phyloP scores from a whole-genome alignment of 2,888 invertebrate genomes.

The Drosophila subquinaria region DNA sequence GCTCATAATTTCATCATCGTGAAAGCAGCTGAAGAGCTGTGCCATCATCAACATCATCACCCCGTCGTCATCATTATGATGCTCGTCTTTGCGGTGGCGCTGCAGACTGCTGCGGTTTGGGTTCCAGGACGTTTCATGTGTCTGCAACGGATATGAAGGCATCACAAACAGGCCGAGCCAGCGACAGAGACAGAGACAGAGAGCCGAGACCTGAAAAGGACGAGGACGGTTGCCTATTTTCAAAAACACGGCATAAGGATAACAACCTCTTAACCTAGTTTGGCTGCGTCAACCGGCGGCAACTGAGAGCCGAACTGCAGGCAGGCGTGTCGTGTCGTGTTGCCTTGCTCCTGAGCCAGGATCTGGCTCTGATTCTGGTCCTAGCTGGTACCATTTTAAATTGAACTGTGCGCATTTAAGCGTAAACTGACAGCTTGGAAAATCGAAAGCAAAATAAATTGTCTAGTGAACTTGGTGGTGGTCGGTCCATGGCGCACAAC shows the following conservation, averaged over 20 bases:
- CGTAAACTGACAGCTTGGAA: constrained; percentile 82
- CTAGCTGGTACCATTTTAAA: constrained; percentile 69
- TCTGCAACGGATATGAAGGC: constrained; percentile 80
- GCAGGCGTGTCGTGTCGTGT: constrained; percentile 42
- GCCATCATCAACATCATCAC: constrained; percentile 45
- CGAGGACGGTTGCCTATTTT: constrained; percentile 72
- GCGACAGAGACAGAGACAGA: constrained; percentile 8
- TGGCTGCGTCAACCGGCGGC: constrained; percentile 56
- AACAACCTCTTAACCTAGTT: constrained; percentile 81
- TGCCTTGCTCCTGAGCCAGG: constrained; percentile 17
- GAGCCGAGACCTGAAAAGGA: constrained; percentile 5
- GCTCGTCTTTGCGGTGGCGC: constrained; percentile 52
- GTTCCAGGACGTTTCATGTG: constrained; percentile 78
- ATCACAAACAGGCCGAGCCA: constrained; percentile 74
- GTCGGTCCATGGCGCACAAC: constrained; percentile 65
- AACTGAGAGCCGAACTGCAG: constrained; percentile 43
- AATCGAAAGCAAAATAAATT: constrained; percentile 82
- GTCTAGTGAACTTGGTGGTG: constrained; percentile 77
- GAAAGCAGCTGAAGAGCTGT: constrained; percentile 26
- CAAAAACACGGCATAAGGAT: constrained; percentile 81
- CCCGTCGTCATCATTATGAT: constrained; percentile 12
- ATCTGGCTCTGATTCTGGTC: constrained; percentile 9
- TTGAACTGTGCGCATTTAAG: constrained; percentile 82
- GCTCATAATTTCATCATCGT: constrained; percentile 80
- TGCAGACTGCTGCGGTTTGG: constrained; percentile 71